A percentile compares a stretch with the other conserved stretches of the same genome.
Evolutionary conservation across 2,888 invertebrate genomes (phyloP).

Genomic region (Drosophila austrosaltans): DNA sequence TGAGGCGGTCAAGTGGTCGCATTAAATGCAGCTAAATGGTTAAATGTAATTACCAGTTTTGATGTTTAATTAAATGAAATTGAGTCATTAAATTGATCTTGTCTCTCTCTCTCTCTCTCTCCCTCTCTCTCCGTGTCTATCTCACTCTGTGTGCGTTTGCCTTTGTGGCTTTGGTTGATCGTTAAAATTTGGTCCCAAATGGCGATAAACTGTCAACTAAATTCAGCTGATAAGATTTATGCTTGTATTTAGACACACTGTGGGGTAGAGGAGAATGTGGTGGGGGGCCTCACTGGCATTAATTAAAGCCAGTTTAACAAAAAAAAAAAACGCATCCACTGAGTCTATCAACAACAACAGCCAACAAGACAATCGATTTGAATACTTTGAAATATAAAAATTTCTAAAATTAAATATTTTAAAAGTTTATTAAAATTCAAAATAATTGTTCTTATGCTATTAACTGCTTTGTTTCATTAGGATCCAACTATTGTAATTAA

Average conservation of each 20-base stretch:
- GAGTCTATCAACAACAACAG: too few species aligned
- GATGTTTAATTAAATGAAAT: constrained; percentile 72
- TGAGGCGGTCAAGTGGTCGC: constrained; percentile 40
- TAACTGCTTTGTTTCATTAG: too few species aligned
- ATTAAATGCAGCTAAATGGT: constrained; percentile 66
- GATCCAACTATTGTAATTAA: too few species aligned
- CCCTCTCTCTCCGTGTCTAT: not conserved
- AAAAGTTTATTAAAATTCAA: too few species aligned
- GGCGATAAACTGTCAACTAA: constrained; percentile 12
- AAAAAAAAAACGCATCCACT: too few species aligned
- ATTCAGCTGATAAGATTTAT: constrained; percentile 9
- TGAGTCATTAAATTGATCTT: constrained; percentile 64
- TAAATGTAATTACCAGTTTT: constrained; percentile 61
- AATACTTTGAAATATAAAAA: too few species aligned
- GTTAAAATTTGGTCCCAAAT: constrained; percentile 5
- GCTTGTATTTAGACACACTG: not conserved
- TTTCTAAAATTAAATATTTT: too few species aligned
- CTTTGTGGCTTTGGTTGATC: not conserved
- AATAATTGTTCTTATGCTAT: too few species aligned
- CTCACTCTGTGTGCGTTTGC: not conserved
- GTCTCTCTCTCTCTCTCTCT: constrained; percentile 4
- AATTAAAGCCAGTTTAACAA: not conserved
- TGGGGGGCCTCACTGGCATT: not conserved
- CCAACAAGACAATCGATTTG: too few species aligned
- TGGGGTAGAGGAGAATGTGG: not conserved